Evolutionary conservation across 2,797 vertebrate species (phyloP).

Genomic region (Cossypha niveicapilla): DNA sequence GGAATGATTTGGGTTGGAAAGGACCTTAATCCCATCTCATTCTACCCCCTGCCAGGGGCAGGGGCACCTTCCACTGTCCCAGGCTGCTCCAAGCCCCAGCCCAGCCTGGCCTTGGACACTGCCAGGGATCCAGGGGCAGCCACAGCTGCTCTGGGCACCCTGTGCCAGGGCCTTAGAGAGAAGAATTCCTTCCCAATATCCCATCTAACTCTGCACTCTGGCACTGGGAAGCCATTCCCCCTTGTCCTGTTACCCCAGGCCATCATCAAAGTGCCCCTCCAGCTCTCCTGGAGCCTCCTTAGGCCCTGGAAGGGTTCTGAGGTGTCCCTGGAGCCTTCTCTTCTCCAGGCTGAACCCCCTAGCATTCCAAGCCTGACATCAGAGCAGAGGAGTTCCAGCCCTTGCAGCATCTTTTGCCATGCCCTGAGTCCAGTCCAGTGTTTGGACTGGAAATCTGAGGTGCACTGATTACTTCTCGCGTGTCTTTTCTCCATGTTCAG

Average conservation of each 20-base stretch:
- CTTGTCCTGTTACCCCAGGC: accelerated
- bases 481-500: not conserved
- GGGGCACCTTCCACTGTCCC: accelerated
- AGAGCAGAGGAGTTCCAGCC: not conserved
- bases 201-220: accelerated
- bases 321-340: not conserved
- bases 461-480: not conserved
- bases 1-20: not conserved
- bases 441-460: not conserved
- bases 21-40: not conserved
- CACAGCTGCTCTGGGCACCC: not conserved
- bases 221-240: accelerated
- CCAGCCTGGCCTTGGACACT: not conserved
- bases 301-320: not conserved
- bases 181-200: not conserved
- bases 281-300: not conserved
- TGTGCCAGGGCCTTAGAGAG: not conserved
- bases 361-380: not conserved
- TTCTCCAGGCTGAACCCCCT: not conserved
- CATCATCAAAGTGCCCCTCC: not conserved
- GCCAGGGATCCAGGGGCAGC: not conserved
- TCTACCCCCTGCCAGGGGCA: not conserved
- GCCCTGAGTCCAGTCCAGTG: not conserved
- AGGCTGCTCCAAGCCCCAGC: accelerated
- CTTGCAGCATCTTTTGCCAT: not conserved